Evolutionary conservation across 2,797 vertebrate genomes (phyloP).

Genomic region (Jordanella pulchra): DNA sequence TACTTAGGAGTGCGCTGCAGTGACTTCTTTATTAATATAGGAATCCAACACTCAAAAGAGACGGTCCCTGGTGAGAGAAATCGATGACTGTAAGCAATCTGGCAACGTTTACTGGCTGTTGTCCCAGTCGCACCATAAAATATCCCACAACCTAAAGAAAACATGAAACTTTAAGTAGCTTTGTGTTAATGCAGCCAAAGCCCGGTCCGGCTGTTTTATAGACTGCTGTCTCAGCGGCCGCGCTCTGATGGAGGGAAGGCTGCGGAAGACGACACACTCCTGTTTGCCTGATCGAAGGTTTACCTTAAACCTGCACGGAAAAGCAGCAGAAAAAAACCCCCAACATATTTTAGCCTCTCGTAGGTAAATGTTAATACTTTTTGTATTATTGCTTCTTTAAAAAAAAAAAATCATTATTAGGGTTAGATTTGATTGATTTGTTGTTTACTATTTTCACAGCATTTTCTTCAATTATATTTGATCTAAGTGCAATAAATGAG

Average conservation of each 20-base stretch:
- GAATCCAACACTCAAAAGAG: neutral
- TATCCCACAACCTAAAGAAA: neutral
- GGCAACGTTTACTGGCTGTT: neutral
- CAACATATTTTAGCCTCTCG: neutral
- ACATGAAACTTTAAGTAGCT: neutral
- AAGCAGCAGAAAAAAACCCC: neutral
- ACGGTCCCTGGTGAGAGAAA: neutral
- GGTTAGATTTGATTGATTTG: neutral
- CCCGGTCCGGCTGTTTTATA: neutral
- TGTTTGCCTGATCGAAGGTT: neutral
- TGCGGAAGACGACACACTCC: neutral
- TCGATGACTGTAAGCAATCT: neutral
- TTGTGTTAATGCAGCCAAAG: neutral
- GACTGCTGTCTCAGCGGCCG: neutral
- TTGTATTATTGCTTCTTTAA: no score
- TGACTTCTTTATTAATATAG: neutral
- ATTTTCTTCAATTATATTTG: neutral
- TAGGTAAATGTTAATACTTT: no score
- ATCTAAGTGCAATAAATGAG: neutral
- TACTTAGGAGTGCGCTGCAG: neutral
- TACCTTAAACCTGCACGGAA: neutral
- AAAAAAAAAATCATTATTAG: no score
- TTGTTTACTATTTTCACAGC: neutral
- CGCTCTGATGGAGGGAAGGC: neutral
- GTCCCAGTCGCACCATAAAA: neutral